A percentile compares a stretch with the other conserved stretches of the same genome.
phyloP scores from a whole-genome alignment of 2,797 vertebrate species.

The Macroramphosus scolopax region DNA sequence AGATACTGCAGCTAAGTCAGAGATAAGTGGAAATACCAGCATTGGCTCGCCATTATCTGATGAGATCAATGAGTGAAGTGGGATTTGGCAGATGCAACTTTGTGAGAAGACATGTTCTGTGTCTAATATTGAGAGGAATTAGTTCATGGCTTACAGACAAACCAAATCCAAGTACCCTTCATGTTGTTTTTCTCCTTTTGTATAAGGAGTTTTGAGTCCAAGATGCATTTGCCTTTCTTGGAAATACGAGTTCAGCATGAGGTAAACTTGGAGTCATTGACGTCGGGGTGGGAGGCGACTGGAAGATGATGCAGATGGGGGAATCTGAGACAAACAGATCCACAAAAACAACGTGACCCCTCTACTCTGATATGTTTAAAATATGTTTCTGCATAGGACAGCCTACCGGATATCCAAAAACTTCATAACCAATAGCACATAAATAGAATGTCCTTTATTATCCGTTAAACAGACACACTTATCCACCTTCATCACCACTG shows the following conservation, averaged over 20 bases:
- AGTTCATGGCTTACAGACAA: no score
- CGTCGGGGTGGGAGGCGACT: constrained; percentile 14
- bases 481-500: constrained; percentile 6
- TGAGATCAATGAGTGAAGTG: constrained; percentile 14
- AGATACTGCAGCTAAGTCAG: constrained; percentile 11
- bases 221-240: no score
- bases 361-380: neutral
- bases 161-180: no score
- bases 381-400: neutral
- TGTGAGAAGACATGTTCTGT: constrained; percentile 30
- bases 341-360: constrained; percentile 9
- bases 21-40: constrained; percentile 9
- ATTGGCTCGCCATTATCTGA: constrained; percentile 12
- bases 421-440: constrained; percentile 5
- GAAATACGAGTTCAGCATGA: no score
- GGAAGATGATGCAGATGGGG: constrained; percentile 9
- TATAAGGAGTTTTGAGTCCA: no score
- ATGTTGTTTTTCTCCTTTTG: no score
- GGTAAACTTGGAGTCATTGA: constrained; percentile 12
- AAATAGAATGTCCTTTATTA: no score
- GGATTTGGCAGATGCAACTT: constrained; percentile 38
- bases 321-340: constrained; percentile 1
- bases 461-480: constrained; percentile 20
- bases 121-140: no score
- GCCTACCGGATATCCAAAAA: neutral